phyloP scores from a whole-genome alignment of 2,797 vertebrate species.

The Myotis planiceps region DNA sequence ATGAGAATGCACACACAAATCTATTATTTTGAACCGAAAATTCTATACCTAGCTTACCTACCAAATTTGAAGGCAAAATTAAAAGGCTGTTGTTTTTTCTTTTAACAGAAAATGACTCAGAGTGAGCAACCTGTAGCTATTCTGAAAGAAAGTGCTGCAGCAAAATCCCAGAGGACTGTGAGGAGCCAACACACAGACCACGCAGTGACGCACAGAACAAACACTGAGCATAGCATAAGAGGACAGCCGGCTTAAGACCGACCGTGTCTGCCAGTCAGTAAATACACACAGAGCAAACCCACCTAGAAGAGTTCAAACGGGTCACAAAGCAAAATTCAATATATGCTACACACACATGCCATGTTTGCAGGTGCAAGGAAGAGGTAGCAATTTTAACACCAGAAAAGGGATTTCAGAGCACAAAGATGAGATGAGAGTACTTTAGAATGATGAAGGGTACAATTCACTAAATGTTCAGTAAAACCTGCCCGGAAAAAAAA shows the following conservation, averaged over 20 bases:
- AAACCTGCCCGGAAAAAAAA: background rate
- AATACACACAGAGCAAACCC: background rate
- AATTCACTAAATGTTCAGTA: background rate
- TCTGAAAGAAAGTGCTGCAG: background rate
- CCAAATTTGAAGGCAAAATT: background rate
- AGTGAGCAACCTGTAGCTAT: background rate
- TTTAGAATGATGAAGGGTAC: background rate
- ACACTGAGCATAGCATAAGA: rapidly evolving
- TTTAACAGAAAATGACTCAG: background rate
- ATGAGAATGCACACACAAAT: rapidly evolving
- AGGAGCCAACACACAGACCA: background rate
- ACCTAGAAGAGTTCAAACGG: background rate
- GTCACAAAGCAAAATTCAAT: background rate
- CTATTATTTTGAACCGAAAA: background rate
- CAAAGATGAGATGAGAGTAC: background rate
- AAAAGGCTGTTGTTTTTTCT: background rate
- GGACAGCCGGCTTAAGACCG: background rate
- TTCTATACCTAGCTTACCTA: background rate
- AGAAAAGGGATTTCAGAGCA: background rate
- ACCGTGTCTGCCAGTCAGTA: rapidly evolving
- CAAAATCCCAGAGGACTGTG: background rate
- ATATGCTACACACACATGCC: no score
- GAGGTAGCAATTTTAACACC: background rate
- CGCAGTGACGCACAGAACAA: rapidly evolving
- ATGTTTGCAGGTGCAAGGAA: background rate